These are phyloP conservation scores for Serrognathus titanus DNA, from an alignment of 2,888 invertebrate genomes.

Conservation along the genomic window DNA sequence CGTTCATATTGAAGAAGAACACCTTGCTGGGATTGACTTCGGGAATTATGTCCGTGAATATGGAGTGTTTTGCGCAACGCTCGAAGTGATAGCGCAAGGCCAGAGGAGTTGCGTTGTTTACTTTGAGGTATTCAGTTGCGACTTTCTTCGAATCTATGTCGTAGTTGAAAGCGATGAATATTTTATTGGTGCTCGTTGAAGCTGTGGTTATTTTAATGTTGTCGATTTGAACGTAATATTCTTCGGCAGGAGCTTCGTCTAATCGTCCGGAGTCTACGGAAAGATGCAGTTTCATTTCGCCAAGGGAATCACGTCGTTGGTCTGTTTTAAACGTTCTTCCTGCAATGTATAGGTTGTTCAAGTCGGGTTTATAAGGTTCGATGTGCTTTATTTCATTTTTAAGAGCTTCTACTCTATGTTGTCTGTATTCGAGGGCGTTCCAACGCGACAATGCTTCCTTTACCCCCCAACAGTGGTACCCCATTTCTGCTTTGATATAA, in stretches of 20 bases:
- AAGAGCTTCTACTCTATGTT: constrained; percentile 6
- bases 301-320: not conserved
- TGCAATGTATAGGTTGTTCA: constrained; percentile 10
- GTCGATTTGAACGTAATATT: not conserved
- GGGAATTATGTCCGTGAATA: constrained; percentile 12
- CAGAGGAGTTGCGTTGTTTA: constrained; percentile 31
- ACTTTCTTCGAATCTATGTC: constrained; percentile 19
- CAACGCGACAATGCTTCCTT: constrained; percentile 13
- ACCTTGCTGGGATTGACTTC: constrained; percentile 4
- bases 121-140: constrained; percentile 20
- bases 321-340: not conserved
- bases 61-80: constrained; percentile 1
- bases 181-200: constrained; percentile 5
- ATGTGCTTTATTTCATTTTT: constrained; percentile 12
- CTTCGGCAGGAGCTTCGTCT: not conserved
- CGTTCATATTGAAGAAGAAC: constrained; percentile 24
- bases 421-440: constrained; percentile 12
- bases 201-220: not conserved
- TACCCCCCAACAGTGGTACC: constrained; percentile 32
- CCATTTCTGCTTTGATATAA: constrained; percentile 35
- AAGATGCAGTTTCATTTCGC: not conserved
- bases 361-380: constrained; percentile 19
- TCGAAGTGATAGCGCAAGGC: constrained; percentile 30
- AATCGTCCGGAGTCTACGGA: not conserved
- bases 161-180: constrained; percentile 28